These are phyloP conservation scores for Perizoma affinitatum DNA, from an alignment of 2,888 invertebrate genomes.

Conservation along the genomic window DNA sequence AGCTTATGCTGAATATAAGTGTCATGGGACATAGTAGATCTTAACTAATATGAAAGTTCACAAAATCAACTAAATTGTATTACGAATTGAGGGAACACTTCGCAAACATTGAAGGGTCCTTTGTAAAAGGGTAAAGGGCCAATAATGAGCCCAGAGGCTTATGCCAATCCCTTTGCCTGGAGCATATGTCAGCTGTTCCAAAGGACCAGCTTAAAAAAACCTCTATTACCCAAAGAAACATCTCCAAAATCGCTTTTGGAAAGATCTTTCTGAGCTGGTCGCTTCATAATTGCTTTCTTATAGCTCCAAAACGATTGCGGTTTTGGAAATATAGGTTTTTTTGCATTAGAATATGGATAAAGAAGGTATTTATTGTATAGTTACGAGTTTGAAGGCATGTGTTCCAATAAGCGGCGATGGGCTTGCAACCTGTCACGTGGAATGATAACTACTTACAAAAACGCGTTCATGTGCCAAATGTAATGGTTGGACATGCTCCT, in stretches of 20 bases:
- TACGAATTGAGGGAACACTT: conserved; percentile 56
- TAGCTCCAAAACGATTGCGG: conserved; percentile 21
- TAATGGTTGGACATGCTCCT: no score
- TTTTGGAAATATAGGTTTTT: conserved; percentile 27
- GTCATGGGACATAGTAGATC: no score
- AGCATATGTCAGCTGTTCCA: conserved; percentile 74
- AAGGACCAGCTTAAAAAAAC: conserved; percentile 52
- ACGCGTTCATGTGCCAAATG: no score
- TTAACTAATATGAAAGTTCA: conserved; percentile 30
- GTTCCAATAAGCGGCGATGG: no score
- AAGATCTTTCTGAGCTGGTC: conserved; percentile 29
- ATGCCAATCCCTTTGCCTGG: conserved; percentile 71
- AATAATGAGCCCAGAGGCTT: conserved; percentile 79
- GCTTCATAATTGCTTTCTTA: conserved; percentile 42
- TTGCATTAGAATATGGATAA: conserved; percentile 14
- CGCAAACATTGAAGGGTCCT: conserved; percentile 68
- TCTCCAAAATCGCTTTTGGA: conserved; percentile 18
- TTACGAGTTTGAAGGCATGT: not conserved
- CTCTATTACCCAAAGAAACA: conserved; percentile 37
- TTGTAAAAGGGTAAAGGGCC: conserved; percentile 65
- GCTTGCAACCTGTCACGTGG: no score
- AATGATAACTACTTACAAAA: not conserved
- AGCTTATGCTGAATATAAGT: no score
- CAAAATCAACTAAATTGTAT: conserved; percentile 33
- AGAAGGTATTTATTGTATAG: not conserved